Percentiles rank a stretch among this genome's conserved stretches.
Evolutionary conservation across 2,113 vertebrate genomes (phyloP).

Genomic region (Burhinus bistriatus): DNA sequence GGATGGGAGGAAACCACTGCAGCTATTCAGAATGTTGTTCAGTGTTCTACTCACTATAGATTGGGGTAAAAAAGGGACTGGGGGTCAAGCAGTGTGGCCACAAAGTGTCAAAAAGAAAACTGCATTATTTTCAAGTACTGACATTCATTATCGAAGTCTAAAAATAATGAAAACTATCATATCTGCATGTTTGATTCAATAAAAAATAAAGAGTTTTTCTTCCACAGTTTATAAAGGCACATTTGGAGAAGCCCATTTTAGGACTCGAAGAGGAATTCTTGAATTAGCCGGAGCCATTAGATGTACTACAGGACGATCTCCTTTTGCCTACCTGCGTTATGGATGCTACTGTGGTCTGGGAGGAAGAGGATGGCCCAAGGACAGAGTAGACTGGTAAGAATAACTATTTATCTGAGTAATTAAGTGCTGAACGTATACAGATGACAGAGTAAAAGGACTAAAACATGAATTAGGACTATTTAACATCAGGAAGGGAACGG

Average conservation of each 20-base stretch:
- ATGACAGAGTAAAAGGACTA: neutral
- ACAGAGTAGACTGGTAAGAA: slow-evolving; percentile 83
- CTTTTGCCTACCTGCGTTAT: slow-evolving; percentile 80
- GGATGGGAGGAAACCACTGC: neutral
- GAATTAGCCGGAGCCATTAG: slow-evolving; percentile 81
- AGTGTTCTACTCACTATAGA: neutral
- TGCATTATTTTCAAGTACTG: neutral
- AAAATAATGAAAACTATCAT: neutral
- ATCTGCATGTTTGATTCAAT: neutral
- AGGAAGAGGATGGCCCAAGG: slow-evolving; percentile 82
- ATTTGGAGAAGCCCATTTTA: neutral
- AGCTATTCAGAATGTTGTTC: neutral
- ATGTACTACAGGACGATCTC: slow-evolving; percentile 81
- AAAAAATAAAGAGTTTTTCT: neutral
- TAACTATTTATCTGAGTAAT: neutral
- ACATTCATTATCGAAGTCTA: neutral
- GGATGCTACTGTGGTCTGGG: slow-evolving; percentile 90
- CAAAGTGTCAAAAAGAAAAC: neutral
- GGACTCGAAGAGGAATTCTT: slow-evolving; percentile 75
- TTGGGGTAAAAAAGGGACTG: neutral
- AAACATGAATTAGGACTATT: neutral
- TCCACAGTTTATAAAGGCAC: slow-evolving; percentile 47
- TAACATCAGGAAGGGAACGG: neutral
- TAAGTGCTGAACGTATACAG: neutral
- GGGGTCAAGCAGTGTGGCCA: neutral